Evolutionary conservation across 1,140 invertebrate species (phyloP).

Genomic region (Gryon sp.): DNA sequence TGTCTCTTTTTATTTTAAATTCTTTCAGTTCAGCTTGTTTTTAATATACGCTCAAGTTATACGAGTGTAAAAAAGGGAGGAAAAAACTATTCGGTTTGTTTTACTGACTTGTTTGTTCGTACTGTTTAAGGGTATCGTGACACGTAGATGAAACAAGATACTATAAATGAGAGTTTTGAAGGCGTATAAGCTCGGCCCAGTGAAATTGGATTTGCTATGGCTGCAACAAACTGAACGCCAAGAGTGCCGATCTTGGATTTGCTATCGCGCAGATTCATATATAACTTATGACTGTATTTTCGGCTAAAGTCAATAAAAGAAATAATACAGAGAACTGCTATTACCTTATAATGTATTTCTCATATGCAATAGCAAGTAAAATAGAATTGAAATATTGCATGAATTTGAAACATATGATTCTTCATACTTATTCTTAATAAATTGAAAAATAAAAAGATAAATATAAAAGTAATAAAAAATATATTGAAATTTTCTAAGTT

Average conservation of each 20-base stretch:
- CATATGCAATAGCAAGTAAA: too few species aligned
- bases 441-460: too few species aligned
- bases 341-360: too few species aligned
- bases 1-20: too few species aligned
- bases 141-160: slow-evolving; percentile 48
- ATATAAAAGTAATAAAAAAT: too few species aligned
- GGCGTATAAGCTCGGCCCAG: slow-evolving; percentile 26
- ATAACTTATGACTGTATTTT: slow-evolving; percentile 37
- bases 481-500: too few species aligned
- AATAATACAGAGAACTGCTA: slow-evolving; percentile 6
- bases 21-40: too few species aligned
- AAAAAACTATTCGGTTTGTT: slow-evolving; percentile 37
- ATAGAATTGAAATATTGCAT: neutral
- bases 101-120: slow-evolving; percentile 4
- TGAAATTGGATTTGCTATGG: slow-evolving; percentile 44
- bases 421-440: too few species aligned
- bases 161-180: slow-evolving; percentile 46
- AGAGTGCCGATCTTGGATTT: neutral
- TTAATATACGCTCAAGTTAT: too few species aligned
- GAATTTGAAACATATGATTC: neutral
- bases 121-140: slow-evolving; percentile 37
- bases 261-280: slow-evolving; percentile 23
- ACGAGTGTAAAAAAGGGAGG: too few species aligned
- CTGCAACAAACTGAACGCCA: slow-evolving; percentile 12
- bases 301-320: slow-evolving; percentile 28